Conservation (phyloP, 2,113 vertebrate genomes). For the Chloropsis hardwickii region DNA sequence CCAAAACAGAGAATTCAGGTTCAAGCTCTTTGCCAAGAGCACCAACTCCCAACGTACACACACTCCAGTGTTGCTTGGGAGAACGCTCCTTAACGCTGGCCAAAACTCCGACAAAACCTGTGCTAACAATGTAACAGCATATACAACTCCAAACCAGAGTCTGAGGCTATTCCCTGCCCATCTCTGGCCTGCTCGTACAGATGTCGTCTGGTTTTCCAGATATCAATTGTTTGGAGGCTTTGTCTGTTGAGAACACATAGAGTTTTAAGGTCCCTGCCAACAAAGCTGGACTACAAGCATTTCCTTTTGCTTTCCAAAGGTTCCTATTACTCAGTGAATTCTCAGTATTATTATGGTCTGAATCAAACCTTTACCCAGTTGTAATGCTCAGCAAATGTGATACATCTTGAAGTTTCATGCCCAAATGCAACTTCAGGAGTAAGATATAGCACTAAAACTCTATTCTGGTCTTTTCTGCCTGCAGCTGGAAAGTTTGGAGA, state of each 20-base stretch:
- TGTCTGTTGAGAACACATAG: neutral
- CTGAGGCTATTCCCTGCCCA: neutral
- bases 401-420: neutral
- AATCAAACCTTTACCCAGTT: neutral
- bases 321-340: neutral
- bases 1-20: neutral
- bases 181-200: neutral
- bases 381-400: neutral
- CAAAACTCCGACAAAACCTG: slow-evolving; percentile 29
- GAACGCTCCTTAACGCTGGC: neutral
- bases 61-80: neutral
- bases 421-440: neutral
- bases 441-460: neutral
- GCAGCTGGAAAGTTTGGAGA: slow-evolving; percentile 32
- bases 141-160: neutral
- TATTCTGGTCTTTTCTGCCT: neutral
- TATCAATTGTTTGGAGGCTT: neutral
- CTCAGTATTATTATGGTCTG: neutral
- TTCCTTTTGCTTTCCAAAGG: neutral
- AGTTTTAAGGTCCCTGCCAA: neutral
- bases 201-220: neutral
- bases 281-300: neutral
- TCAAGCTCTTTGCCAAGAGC: neutral
- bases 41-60: neutral
- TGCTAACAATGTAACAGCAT: neutral